Conservation (phyloP, 1,140 invertebrate species). For the Hylaeus volcanicus region DNA sequence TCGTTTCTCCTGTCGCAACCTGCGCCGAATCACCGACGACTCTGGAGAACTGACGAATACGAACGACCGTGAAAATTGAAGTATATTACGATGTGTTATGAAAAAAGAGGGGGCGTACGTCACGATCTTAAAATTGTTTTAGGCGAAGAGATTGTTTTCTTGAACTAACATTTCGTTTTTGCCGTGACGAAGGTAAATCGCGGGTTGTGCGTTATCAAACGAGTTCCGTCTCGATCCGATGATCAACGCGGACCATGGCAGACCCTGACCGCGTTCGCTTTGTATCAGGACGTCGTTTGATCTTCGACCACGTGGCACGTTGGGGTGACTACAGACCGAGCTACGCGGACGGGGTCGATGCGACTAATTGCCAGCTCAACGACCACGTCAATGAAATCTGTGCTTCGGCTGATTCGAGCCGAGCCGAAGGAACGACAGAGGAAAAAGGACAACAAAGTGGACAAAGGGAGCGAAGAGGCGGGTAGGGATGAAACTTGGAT, state of each 20-base stretch:
- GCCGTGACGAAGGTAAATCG: slow-evolving; percentile 8
- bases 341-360: slow-evolving; percentile 47
- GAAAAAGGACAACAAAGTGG: slow-evolving; percentile 41
- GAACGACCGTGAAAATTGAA: too few species aligned
- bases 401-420: slow-evolving; percentile 36
- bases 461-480: not conserved
- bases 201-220: slow-evolving; percentile 10
- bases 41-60: too few species aligned
- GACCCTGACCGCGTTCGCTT: slow-evolving; percentile 55
- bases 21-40: too few species aligned
- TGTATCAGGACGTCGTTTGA: slow-evolving; percentile 61
- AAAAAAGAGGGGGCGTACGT: too few species aligned
- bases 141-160: too few species aligned
- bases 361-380: slow-evolving; percentile 65
- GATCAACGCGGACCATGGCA: slow-evolving; percentile 33
- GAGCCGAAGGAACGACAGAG: slow-evolving; percentile 32
- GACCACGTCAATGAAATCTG: slow-evolving; percentile 62
- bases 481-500: not conserved
- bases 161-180: too few species aligned
- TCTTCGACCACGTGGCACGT: slow-evolving; percentile 62
- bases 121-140: too few species aligned
- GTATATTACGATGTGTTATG: too few species aligned
- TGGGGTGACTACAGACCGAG: slow-evolving; percentile 43
- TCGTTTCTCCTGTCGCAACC: not conserved
- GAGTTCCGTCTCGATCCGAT: slow-evolving; percentile 20